A percentile compares a stretch with the other conserved stretches of the same genome.
These are phyloP conservation scores for Rattus norvegicus DNA, from an alignment of 2,113 vertebrate genomes.

Conservation along the genomic window DNA sequence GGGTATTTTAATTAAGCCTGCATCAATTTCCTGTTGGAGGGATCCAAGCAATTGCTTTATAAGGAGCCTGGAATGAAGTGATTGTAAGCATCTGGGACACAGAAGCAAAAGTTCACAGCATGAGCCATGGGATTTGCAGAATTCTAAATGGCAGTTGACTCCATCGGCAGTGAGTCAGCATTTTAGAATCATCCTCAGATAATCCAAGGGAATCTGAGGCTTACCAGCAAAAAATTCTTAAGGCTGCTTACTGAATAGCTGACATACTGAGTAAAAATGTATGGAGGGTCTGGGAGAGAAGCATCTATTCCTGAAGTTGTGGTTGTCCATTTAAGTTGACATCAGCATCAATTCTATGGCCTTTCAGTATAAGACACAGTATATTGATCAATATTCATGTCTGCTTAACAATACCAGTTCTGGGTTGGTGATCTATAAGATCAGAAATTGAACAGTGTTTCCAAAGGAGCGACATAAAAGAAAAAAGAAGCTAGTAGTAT, in stretches of 20 bases:
- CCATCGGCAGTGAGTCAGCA: conserved; percentile 15
- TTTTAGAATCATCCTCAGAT: conserved; percentile 63
- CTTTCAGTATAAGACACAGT: conserved; percentile 26
- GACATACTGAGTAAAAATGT: conserved; percentile 39
- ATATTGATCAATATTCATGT: conserved; percentile 39
- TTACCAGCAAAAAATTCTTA: background rate
- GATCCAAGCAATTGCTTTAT: background rate
- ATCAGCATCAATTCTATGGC: conserved; percentile 48
- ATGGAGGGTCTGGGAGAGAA: conserved; percentile 37
- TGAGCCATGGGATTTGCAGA: background rate
- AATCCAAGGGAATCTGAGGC: background rate
- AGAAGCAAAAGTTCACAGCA: conserved; percentile 45
- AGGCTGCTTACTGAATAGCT: conserved; percentile 43
- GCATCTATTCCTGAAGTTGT: conserved; percentile 64
- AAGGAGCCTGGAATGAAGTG: conserved; percentile 7
- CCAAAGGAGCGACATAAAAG: conserved; percentile 42
- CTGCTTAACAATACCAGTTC: conserved; percentile 34
- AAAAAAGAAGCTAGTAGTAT: conserved; percentile 16
- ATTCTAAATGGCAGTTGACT: conserved; percentile 11
- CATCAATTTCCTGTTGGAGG: conserved; percentile 1
- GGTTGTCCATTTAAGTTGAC: conserved; percentile 46
- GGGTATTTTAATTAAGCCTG: conserved; percentile 40
- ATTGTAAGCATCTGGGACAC: conserved; percentile 25
- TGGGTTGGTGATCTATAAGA: conserved; percentile 14
- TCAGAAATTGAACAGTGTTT: conserved; percentile 42